These are phyloP conservation scores for Drosophila macrospina DNA, from an alignment of 2,888 invertebrate genomes.

Conservation along the genomic window DNA sequence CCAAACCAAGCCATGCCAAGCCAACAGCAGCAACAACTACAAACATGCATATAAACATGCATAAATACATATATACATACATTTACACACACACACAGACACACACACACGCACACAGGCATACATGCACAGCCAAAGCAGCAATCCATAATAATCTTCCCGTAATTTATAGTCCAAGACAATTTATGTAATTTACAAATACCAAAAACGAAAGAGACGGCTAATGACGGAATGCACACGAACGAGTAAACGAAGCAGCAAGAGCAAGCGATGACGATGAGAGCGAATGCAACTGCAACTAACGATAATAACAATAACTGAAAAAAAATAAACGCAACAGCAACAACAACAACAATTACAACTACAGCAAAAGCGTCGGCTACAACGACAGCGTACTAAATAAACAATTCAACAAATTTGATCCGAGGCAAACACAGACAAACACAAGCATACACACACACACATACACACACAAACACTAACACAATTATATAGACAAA, in stretches of 20 bases:
- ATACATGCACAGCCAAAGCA: slow-evolving; percentile 36
- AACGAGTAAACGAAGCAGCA: slow-evolving; percentile 41
- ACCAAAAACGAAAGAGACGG: slow-evolving; percentile 76
- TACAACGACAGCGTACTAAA: slow-evolving; percentile 70
- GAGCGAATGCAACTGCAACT: slow-evolving; percentile 77
- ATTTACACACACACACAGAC: slow-evolving; percentile 12
- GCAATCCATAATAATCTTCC: slow-evolving; percentile 79
- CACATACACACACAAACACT: slow-evolving; percentile 4
- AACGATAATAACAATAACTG: slow-evolving; percentile 80
- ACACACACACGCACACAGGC: slow-evolving; percentile 15
- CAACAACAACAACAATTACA: too few species aligned
- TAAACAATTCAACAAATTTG: slow-evolving; percentile 83
- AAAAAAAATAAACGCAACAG: slow-evolving; percentile 41
- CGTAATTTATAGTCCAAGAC: slow-evolving; percentile 79
- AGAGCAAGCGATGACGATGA: slow-evolving; percentile 31
- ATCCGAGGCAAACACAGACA: slow-evolving; percentile 73
- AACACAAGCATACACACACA: slow-evolving; percentile 22
- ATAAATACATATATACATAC: slow-evolving; percentile 30
- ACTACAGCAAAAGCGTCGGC: slow-evolving; percentile 48
- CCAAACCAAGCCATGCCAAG: slow-evolving; percentile 52
- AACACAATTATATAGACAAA: slow-evolving; percentile 21
- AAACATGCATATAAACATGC: slow-evolving; percentile 1
- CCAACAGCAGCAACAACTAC: slow-evolving; percentile 34
- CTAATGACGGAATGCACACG: slow-evolving; percentile 46
- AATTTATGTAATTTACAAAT: slow-evolving; percentile 79